These are phyloP conservation scores for Dolichopus griseipennis DNA, from an alignment of 2,888 invertebrate species.

Conservation along the genomic window DNA sequence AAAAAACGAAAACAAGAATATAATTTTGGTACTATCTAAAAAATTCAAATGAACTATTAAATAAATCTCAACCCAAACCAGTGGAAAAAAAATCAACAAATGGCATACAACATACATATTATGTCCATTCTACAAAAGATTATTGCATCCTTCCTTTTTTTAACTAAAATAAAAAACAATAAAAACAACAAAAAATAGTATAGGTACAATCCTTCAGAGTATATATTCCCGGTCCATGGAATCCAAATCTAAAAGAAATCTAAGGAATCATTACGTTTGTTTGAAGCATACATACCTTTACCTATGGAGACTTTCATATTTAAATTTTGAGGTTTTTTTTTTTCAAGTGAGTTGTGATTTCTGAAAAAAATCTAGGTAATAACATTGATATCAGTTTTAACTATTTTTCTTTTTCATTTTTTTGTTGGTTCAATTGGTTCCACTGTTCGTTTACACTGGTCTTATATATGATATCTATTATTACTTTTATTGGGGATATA, in stretches of 20 bases:
- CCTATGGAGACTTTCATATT: neutral
- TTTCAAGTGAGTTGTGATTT: too few species aligned
- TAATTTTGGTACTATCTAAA: neutral
- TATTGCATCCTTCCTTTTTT: neutral
- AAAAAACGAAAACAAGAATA: neutral
- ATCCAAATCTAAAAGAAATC: neutral
- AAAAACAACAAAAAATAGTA: too few species aligned
- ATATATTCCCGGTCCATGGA: too few species aligned
- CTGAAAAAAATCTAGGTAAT: neutral
- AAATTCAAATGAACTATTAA: conserved; percentile 6
- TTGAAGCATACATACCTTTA: neutral
- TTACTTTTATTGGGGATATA: too few species aligned
- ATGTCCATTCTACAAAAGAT: neutral
- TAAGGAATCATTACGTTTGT: neutral
- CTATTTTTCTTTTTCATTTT: too few species aligned
- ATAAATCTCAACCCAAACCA: neutral
- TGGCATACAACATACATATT: neutral
- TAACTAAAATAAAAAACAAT: too few species aligned
- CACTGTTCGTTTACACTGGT: too few species aligned
- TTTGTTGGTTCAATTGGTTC: too few species aligned
- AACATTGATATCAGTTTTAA: neutral
- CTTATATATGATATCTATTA: too few species aligned
- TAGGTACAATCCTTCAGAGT: too few species aligned
- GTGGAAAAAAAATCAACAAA: neutral
- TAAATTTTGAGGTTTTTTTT: neutral